These are phyloP conservation scores for Onychorhynchus coronatus DNA, from an alignment of 2,113 vertebrate genomes.

Conservation along the genomic window DNA sequence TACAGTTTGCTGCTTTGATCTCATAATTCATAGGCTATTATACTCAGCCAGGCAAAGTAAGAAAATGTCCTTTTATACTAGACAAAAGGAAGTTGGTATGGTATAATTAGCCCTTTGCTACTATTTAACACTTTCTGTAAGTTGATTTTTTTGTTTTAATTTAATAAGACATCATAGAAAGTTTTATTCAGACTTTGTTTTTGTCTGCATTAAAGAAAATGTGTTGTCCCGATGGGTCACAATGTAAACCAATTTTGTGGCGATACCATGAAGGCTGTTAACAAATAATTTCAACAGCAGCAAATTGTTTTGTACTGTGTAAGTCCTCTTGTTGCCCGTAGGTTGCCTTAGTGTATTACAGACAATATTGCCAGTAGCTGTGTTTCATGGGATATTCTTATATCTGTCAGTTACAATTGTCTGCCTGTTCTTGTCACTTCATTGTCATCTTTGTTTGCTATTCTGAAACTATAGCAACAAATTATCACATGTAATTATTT, in stretches of 20 bases:
- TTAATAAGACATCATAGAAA: conserved; percentile 22
- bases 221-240: neutral
- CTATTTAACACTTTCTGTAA: conserved; percentile 59
- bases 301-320: neutral
- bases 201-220: conserved; percentile 29
- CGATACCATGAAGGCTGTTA: neutral
- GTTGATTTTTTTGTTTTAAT: conserved; percentile 51
- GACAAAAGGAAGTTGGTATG: conserved; percentile 64
- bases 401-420: neutral
- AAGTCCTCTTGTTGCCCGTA: neutral
- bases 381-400: neutral
- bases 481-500: neutral
- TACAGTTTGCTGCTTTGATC: conserved; percentile 82
- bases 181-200: conserved; percentile 42
- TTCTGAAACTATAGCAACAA: neutral
- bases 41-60: conserved; percentile 73
- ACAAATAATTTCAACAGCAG: conserved; percentile 6
- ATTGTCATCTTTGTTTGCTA: neutral
- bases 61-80: conserved; percentile 61
- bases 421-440: neutral
- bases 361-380: neutral
- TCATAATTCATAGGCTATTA: conserved; percentile 78
- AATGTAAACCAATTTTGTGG: neutral
- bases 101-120: conserved; percentile 69
- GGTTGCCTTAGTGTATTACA: neutral